These are phyloP conservation scores for Cydia splendana DNA, from an alignment of 1,140 invertebrate species.

Conservation along the genomic window DNA sequence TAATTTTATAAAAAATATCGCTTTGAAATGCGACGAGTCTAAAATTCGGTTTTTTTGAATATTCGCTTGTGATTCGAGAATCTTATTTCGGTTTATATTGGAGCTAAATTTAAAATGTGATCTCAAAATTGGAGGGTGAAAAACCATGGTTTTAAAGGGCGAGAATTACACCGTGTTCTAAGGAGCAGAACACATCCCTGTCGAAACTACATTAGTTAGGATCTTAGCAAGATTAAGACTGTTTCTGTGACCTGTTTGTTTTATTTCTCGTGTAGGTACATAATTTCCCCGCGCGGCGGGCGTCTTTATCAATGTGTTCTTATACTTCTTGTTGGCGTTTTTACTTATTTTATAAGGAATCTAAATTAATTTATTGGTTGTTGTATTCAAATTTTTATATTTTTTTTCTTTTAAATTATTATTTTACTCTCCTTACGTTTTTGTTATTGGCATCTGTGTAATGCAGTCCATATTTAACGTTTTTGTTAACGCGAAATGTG, in stretches of 20 bases:
- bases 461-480: slow-evolving; percentile 63
- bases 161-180: slow-evolving; percentile 74
- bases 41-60: slow-evolving; percentile 67
- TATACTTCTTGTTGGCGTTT: slow-evolving; percentile 80
- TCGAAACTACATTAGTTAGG: slow-evolving; percentile 76
- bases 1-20: slow-evolving; percentile 66
- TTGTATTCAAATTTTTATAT: slow-evolving; percentile 78
- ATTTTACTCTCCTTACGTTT: slow-evolving; percentile 62
- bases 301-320: slow-evolving; percentile 77
- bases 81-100: slow-evolving; percentile 61
- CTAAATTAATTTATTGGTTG: slow-evolving; percentile 80
- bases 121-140: slow-evolving; percentile 55
- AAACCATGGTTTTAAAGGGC: slow-evolving; percentile 57
- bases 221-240: slow-evolving; percentile 79
- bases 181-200: slow-evolving; percentile 79
- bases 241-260: slow-evolving; percentile 79
- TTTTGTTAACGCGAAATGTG: slow-evolving; percentile 45
- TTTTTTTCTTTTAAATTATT: slow-evolving; percentile 74
- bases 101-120: slow-evolving; percentile 68
- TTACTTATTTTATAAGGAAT: slow-evolving; percentile 79
- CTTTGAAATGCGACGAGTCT: slow-evolving; percentile 50
- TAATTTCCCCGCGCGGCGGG: slow-evolving; percentile 54
- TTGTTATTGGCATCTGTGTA: slow-evolving; percentile 66
- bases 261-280: slow-evolving; percentile 71
- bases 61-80: slow-evolving; percentile 69